phyloP scores from a whole-genome alignment of 1,140 invertebrate genomes.

The Anadara kagoshimensis region DNA sequence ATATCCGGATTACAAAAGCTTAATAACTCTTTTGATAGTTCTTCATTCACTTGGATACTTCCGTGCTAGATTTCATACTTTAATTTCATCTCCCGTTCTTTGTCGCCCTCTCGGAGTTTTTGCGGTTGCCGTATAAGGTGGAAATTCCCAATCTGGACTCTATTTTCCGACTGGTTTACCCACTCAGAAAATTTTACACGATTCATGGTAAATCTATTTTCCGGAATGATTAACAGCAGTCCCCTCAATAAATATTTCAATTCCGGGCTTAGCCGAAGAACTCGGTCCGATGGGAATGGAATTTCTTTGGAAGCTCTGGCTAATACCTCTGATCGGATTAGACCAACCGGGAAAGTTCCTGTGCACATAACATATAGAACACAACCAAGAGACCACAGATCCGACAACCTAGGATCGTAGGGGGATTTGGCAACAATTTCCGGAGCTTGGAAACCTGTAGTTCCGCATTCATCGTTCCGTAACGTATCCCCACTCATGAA shows the following conservation, averaged over 20 bases:
- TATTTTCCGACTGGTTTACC: slow-evolving; percentile 19
- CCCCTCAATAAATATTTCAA: slow-evolving; percentile 29
- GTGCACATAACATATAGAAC: slow-evolving; percentile 50
- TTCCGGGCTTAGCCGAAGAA: slow-evolving; percentile 28
- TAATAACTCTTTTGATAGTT: background rate
- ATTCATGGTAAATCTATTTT: slow-evolving; percentile 34
- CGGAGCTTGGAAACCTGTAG: slow-evolving; percentile 47
- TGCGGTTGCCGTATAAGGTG: slow-evolving; percentile 44
- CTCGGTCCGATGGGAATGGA: slow-evolving; percentile 32
- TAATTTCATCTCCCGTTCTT: slow-evolving; percentile 32
- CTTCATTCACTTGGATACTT: background rate
- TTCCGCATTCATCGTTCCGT: slow-evolving; percentile 33
- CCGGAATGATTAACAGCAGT: slow-evolving; percentile 24
- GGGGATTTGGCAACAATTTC: slow-evolving; percentile 41
- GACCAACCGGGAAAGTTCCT: slow-evolving; percentile 42
- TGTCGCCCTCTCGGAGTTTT: slow-evolving; percentile 32
- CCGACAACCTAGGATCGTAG: slow-evolving; percentile 42
- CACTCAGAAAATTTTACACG: slow-evolving; percentile 28
- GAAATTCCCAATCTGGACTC: slow-evolving; percentile 48
- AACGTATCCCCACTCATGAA: slow-evolving; percentile 39
- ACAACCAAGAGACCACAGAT: slow-evolving; percentile 50
- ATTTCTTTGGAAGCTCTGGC: slow-evolving; percentile 24
- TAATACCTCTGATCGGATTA: slow-evolving; percentile 26
- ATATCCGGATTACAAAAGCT: too few species aligned
- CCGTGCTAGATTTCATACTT: slow-evolving; percentile 28